phyloP scores from a whole-genome alignment of 1,140 invertebrate genomes.

The Pantala flavescens region DNA sequence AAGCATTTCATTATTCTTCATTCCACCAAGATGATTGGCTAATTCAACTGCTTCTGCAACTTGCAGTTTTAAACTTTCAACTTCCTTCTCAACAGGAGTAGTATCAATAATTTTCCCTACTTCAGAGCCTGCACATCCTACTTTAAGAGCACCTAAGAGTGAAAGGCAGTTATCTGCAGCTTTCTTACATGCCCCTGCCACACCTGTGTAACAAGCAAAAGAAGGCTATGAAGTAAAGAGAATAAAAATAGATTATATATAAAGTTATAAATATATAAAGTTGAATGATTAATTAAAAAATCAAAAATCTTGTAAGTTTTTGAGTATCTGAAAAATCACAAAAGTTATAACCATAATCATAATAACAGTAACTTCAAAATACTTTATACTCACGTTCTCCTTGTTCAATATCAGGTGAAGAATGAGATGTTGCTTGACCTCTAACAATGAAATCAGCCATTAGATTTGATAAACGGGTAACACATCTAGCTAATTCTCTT shows the following conservation, averaged over 20 bases:
- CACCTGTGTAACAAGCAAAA: slow-evolving; percentile 39
- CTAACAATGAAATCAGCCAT: slow-evolving; percentile 51
- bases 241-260: not conserved
- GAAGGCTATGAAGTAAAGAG: slow-evolving; percentile 13
- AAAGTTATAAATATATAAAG: no score
- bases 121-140: slow-evolving; percentile 24
- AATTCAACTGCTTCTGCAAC: slow-evolving; percentile 45
- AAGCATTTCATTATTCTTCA: slow-evolving; percentile 39
- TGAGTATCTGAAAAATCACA: no score
- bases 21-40: slow-evolving; percentile 35
- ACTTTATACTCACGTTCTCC: slow-evolving; percentile 50
- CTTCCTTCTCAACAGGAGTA: slow-evolving; percentile 28
- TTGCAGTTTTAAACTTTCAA: slow-evolving; percentile 37
- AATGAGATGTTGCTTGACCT: slow-evolving; percentile 59
- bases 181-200: slow-evolving; percentile 49
- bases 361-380: not conserved
- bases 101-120: slow-evolving; percentile 21
- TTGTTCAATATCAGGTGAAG: slow-evolving; percentile 57
- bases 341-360: no score
- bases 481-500: slow-evolving; percentile 31
- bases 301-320: no score
- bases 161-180: slow-evolving; percentile 38
- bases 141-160: slow-evolving; percentile 37
- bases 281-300: no score
- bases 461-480: slow-evolving; percentile 41